phyloP scores from a whole-genome alignment of 2,797 vertebrate species.

The Dendrocincla fuliginosa region DNA sequence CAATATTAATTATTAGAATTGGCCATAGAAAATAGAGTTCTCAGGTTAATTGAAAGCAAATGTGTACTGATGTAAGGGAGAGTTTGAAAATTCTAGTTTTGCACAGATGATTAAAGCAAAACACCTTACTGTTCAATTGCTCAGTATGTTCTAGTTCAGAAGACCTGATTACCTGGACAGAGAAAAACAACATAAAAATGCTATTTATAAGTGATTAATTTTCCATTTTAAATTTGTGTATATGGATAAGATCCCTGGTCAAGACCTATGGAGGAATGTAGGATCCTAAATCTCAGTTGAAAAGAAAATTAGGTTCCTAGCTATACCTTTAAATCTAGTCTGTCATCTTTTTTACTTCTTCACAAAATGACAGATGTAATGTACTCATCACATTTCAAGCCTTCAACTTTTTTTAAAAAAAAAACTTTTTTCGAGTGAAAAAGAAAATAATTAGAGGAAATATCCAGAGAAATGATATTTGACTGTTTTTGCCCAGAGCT shows the following conservation, averaged over 20 bases:
- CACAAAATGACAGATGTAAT: background rate
- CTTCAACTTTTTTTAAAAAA: background rate
- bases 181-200: background rate
- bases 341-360: background rate
- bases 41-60: conserved; percentile 50
- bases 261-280: background rate
- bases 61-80: background rate
- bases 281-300: background rate
- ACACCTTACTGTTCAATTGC: background rate
- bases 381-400: background rate
- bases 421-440: background rate
- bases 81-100: background rate
- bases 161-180: background rate
- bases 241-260: background rate
- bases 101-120: background rate
- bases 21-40: conserved; percentile 15
- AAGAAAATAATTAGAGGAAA: conserved; percentile 11
- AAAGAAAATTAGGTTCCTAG: background rate
- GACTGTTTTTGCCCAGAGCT: background rate
- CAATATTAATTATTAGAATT: conserved; percentile 47
- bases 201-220: background rate
- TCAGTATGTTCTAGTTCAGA: background rate
- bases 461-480: background rate
- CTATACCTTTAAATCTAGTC: background rate
- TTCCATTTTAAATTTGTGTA: background rate